These are phyloP conservation scores for Drosophila acutilabella DNA, from an alignment of 2,888 invertebrate species.

Conservation along the genomic window DNA sequence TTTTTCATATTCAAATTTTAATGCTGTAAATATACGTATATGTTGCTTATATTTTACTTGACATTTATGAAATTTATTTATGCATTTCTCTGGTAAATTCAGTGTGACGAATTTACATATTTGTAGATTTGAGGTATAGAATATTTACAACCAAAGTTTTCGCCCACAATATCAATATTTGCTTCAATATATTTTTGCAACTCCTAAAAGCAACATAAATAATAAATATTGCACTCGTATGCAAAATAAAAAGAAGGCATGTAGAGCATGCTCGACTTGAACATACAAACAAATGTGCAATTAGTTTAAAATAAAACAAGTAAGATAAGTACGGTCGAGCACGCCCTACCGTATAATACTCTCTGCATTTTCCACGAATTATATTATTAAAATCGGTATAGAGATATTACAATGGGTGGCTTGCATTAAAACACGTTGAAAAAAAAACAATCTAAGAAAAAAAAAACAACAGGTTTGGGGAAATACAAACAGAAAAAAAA, in stretches of 20 bases:
- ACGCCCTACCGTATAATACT: too few species aligned
- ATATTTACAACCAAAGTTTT: slow-evolving; percentile 23
- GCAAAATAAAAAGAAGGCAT: not conserved
- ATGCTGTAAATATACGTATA: slow-evolving; percentile 15
- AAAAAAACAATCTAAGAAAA: too few species aligned
- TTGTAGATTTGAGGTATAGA: slow-evolving; percentile 20
- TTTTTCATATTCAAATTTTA: not conserved
- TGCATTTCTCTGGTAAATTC: slow-evolving; percentile 11
- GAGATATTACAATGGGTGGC: too few species aligned
- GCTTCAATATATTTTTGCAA: slow-evolving; percentile 11
- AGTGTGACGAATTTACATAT: slow-evolving; percentile 38
- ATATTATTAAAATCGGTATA: too few species aligned
- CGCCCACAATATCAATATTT: slow-evolving; percentile 10
- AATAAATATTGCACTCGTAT: slow-evolving; percentile 43
- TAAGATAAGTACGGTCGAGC: too few species aligned
- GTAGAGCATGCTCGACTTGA: not conserved
- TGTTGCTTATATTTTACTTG: slow-evolving; percentile 1
- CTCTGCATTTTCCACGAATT: too few species aligned
- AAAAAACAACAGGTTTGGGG: too few species aligned
- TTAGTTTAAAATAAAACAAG: too few species aligned
- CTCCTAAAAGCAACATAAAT: slow-evolving; percentile 42
- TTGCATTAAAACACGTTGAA: too few species aligned
- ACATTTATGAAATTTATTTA: slow-evolving; percentile 27
- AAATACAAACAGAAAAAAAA: too few species aligned
- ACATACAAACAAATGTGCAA: not conserved